Conservation (phyloP, 2,113 vertebrate genomes). For the Pitta sordida region DNA sequence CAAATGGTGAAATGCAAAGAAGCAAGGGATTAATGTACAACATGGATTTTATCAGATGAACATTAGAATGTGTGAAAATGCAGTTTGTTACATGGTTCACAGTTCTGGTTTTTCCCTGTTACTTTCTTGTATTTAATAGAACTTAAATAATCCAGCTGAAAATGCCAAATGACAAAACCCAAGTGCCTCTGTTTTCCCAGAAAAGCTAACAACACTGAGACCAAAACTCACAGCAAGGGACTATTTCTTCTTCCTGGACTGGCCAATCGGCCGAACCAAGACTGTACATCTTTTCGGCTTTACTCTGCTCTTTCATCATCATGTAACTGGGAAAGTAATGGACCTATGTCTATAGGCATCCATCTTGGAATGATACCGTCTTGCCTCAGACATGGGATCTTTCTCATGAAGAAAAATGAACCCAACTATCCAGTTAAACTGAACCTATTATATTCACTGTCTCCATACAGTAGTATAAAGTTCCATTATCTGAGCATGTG, state of each 20-base stretch:
- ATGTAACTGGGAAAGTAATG: rapidly evolving
- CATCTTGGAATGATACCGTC: neutral
- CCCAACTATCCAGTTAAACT: neutral
- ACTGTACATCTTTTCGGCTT: neutral
- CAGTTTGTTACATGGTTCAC: neutral
- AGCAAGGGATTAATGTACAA: no score
- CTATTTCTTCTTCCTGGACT: neutral
- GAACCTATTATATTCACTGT: neutral
- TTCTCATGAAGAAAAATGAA: neutral
- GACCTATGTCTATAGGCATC: neutral
- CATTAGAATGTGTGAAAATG: neutral
- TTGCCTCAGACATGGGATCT: neutral
- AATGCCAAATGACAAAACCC: neutral
- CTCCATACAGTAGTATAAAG: neutral
- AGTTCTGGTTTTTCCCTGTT: neutral
- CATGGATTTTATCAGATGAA: neutral
- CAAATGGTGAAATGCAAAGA: no score
- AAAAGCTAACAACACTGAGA: neutral
- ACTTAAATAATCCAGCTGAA: neutral
- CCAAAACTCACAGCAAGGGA: neutral
- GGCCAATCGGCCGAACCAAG: neutral
- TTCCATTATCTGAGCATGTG: neutral
- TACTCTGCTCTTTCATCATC: neutral
- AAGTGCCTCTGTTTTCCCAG: neutral
- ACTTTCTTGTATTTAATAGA: neutral